These are phyloP conservation scores for Epicauta chinensis DNA, from an alignment of 1,140 invertebrate genomes.

Conservation along the genomic window DNA sequence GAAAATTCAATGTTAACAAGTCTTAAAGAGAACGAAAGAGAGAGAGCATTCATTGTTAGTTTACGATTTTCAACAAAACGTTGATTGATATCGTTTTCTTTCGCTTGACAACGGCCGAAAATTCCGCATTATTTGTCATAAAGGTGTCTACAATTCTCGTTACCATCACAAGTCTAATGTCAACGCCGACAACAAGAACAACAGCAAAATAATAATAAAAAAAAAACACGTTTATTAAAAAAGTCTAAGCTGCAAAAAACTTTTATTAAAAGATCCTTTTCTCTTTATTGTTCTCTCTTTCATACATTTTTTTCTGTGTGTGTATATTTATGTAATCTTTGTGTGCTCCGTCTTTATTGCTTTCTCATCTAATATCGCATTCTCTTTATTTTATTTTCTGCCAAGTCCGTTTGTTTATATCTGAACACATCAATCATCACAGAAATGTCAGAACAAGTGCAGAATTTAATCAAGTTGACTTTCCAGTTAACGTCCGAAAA, in stretches of 20 bases:
- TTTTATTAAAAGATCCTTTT: constrained; percentile 32
- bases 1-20: too few relatives aligned
- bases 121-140: constrained; percentile 26
- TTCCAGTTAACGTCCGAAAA: not conserved
- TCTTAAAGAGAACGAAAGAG: too few relatives aligned
- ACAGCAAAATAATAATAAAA: too few relatives aligned
- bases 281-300: not conserved
- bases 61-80: not conserved
- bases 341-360: constrained; percentile 26
- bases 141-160: constrained; percentile 15
- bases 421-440: constrained; percentile 35
- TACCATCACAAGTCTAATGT: not conserved
- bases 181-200: constrained; percentile 12
- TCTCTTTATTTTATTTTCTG: constrained; percentile 28
- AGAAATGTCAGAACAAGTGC: constrained; percentile 29
- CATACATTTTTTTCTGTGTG: too few relatives aligned
- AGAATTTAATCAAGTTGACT: constrained; percentile 35
- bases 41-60: too few relatives aligned
- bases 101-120: constrained; percentile 2
- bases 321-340: constrained; percentile 18
- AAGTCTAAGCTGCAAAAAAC: constrained; percentile 33
- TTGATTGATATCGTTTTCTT: constrained; percentile 3
- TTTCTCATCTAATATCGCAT: constrained; percentile 33
- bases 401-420: constrained; percentile 33
- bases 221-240: constrained; percentile 33